These are phyloP conservation scores for Drosophila infuscata DNA, from an alignment of 2,888 invertebrate species.

Conservation along the genomic window DNA sequence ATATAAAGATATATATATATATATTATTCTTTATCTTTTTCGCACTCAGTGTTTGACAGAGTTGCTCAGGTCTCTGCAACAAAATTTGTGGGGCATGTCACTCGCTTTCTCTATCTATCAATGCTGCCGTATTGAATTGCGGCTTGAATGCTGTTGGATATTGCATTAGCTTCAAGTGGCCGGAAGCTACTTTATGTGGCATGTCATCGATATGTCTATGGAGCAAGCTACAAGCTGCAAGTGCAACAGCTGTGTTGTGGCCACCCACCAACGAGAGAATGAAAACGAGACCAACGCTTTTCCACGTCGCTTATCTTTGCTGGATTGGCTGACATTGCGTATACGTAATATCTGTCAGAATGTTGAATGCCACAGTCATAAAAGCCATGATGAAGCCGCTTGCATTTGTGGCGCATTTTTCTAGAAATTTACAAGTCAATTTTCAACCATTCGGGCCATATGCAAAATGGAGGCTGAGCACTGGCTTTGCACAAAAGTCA, in stretches of 20 bases:
- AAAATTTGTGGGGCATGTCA: neutral
- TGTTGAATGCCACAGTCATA: neutral
- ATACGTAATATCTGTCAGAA: constrained; percentile 38
- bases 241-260: neutral
- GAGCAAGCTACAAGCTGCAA: constrained; percentile 10
- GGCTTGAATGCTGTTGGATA: constrained; percentile 35
- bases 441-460: constrained; percentile 18
- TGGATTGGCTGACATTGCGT: constrained; percentile 17
- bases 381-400: constrained; percentile 24
- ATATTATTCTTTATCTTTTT: neutral
- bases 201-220: constrained; percentile 33
- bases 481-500: neutral
- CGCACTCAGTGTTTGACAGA: neutral
- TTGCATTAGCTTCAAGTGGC: constrained; percentile 48
- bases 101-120: neutral
- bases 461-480: constrained; percentile 6
- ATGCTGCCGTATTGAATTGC: neutral
- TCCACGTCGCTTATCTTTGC: neutral
- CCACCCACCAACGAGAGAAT: neutral
- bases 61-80: neutral
- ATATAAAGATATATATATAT: neutral
- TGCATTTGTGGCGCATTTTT: constrained; percentile 25
- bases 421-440: constrained; percentile 28
- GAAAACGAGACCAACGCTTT: neutral
- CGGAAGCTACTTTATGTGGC: constrained; percentile 37